phyloP scores from a whole-genome alignment of 92 coral and sea anemone genomes.

The Heteractis magnifica region DNA sequence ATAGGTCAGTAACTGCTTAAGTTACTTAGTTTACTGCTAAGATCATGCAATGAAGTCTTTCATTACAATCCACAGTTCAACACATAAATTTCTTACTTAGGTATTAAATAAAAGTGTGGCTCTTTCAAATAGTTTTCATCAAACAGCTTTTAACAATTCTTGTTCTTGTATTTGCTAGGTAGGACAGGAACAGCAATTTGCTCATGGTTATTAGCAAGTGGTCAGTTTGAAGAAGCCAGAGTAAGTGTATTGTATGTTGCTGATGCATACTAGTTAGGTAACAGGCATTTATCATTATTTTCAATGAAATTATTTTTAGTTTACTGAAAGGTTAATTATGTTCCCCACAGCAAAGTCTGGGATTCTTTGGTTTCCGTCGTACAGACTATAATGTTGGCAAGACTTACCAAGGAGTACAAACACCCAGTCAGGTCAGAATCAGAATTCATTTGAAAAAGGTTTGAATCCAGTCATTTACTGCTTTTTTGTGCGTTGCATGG shows the following conservation, averaged over 20 bases:
- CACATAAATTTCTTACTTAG: no score
- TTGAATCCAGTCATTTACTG: no score
- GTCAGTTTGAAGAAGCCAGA: constrained; percentile 85
- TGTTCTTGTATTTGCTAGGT: constrained; percentile 42
- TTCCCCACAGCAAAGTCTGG: constrained; percentile 79
- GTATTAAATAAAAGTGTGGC: background rate
- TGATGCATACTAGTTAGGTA: no score
- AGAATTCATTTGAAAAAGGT: no score
- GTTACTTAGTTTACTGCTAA: no score
- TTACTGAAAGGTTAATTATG: background rate
- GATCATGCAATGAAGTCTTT: no score
- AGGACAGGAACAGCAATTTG: constrained; percentile 98
- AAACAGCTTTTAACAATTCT: background rate
- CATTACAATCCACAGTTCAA: no score
- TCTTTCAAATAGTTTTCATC: background rate
- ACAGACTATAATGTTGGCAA: constrained; percentile 88
- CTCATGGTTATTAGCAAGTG: constrained; percentile 92
- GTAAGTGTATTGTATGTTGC: constrained; percentile 27
- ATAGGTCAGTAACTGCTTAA: no score
- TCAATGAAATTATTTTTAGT: background rate
- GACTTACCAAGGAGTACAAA: constrained; percentile 90
- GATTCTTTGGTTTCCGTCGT: constrained; percentile 94
- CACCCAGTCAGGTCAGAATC: constrained; percentile 88
- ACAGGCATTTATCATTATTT: background rate
- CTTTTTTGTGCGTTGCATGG: no score